Evolutionary conservation across 2,113 vertebrate genomes (phyloP), one percentile per base, ranked within the genome.

Genomic region (Echinops telfairi): DNA sequence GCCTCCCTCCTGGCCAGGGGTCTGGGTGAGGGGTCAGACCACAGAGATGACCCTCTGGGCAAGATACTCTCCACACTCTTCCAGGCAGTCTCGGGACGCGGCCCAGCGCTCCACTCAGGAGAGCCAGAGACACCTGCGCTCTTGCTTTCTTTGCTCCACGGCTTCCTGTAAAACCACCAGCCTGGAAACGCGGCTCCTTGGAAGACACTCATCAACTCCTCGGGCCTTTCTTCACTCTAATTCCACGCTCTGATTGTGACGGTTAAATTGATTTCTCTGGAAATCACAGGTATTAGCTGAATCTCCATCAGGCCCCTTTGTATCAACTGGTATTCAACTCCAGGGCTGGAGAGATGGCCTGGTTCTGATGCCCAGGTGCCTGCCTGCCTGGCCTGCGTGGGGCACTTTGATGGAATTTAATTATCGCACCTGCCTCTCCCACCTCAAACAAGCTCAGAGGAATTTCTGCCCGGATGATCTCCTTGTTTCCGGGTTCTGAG

Each of bases 231-330:
- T 75, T 80, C 43, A 70, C 57, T 75, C 75, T 71, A 64, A 43
- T 76, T 89, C 81, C 47, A 79, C 0, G 15, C 85, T 76, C 85
- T 6, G 38, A 86, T 58, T 91, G 53, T 71, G 73, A 86, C 58
- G 70, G 53, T 66, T 31, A 89, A 83, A 84, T 47, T 43, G 85
- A 81, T 83, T 86, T 93, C 91, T 79, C 93, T 92, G 85, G 76
- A 94, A 90, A 84, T 76, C 17, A 77, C 29, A 76, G 20, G 71
- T 68, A 71, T 73, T 86, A 83, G 66, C 70, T 62, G 70, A 78
- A 43, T 43, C 68, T 64, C 78, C 27, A 5, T 71, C 43, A 38
- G 1, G 8, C 27, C 31, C 43, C 85, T 10, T 40, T 38, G 12
- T 27, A 8, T 40, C 60, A 6, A 17, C 43, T 4, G 2, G 33